Conservation (phyloP, 2,113 vertebrate species). For the Pachycephala philippinensis region DNA sequence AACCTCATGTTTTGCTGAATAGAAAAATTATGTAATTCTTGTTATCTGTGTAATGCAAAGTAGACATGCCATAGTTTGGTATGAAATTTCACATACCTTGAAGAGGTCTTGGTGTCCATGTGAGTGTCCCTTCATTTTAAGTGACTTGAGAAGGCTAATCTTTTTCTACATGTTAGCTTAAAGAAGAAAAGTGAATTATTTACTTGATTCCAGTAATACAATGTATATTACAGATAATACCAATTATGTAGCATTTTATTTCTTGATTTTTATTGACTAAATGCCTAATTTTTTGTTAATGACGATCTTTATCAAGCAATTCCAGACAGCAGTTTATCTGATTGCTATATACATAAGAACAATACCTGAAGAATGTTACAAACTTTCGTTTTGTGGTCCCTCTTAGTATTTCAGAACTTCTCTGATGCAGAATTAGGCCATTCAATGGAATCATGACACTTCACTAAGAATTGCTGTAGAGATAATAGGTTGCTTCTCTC, state of each 20-base stretch:
- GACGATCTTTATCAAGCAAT: neutral
- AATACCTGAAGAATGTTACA: neutral
- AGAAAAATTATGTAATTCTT: neutral
- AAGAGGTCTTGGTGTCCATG: neutral
- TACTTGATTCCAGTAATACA: neutral
- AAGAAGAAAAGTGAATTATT: neutral
- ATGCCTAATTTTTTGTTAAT: neutral
- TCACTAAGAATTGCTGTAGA: neutral
- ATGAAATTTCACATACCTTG: neutral
- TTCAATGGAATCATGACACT: neutral
- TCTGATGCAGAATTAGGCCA: neutral
- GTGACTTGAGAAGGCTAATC: neutral
- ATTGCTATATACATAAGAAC: neutral
- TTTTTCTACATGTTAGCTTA: neutral
- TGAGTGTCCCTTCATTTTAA: neutral
- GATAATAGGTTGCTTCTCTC: neutral
- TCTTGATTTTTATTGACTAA: neutral
- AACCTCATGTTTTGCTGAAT: neutral
- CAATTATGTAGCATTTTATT: neutral
- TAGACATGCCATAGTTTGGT: neutral
- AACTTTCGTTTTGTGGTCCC: neutral
- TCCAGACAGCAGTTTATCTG: neutral
- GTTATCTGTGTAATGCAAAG: neutral
- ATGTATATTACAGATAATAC: neutral
- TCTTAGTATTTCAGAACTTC: neutral